Base-by-base conservation (phyloP, 2,888 invertebrate species). In the Microchrysa polita region DNA sequence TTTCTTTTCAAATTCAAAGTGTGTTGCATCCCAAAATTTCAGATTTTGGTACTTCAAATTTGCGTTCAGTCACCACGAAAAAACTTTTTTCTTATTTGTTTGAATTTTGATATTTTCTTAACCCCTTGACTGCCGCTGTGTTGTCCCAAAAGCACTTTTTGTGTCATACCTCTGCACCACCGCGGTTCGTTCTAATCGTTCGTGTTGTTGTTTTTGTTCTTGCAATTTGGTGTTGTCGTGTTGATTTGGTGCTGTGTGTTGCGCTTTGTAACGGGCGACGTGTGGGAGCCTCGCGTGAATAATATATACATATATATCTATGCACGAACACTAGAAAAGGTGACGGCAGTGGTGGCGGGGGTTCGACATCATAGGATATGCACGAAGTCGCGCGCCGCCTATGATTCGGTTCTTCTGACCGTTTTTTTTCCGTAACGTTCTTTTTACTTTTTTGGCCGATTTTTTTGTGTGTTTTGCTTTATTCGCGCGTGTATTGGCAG, bases 231-330 rank as follows among this genome's bases (percentile, higher is more conserved):
- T 23, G 34, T 34, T 27, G 14, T 59, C 23, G 40, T 61, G 61
- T 61, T 61, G 61, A 61, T 61, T 61, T 61, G 61, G 40, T 61
- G 61, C 44, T 65, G 65, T 65, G 65, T 65, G 65, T 65, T 40
- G 22, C 59, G 23, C 27, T 59, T n/a, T 65, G 65, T 65, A 65
- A 48, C 65, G 65, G 5, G 27, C 7, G 14, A 22, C 65, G 65
- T n/a, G 27, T 34, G 14, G 48, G 65, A 61, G 48, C 48, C 27
- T 34, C 27, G 27, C 27, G n/a, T n/a, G 27, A 34, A 34, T 34
- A 7, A 34, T 34, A 34, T 34, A 7, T 34, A n/a, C n/a, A n/a
- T n/a, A n/a, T n/a, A n/a, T n/a, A n/a, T 34, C 27, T 34, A 34
- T n/a, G n/a, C 27, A 34, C 27, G 27, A n/a, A 5, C 27, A 7